Evolutionary conservation across 2,888 invertebrate species (phyloP), one percentile per base, ranked within the genome.

Genomic region (Eilema caniola): DNA sequence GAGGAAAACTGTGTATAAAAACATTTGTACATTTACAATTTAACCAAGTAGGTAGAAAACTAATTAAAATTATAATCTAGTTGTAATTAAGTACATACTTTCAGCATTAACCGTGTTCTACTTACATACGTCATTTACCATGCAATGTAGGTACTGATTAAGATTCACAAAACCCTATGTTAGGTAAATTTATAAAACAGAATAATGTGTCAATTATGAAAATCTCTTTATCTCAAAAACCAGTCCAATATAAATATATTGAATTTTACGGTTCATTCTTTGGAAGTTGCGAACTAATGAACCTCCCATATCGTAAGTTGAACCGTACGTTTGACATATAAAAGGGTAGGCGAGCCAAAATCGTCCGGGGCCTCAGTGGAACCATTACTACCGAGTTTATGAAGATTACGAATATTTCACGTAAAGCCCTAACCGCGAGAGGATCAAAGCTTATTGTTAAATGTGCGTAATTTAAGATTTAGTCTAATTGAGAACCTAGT

Each of bases 381-480:
- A 41, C 78, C 72, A 79, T 82, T 79, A 76, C 74, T 56, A 33
- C 74, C 73, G 31, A 72, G 62, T 82, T 82, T 82, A 82, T 83
- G 82, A 81, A 83, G 82, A 82, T 83, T 82, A 81, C 78, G 74
- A 74, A 81, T 81, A 81, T 81, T 76, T 76, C 72, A 74, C 79
- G 79, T 83, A 79, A 83, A 74, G 77, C 67, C 74, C 28, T 70
- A 74, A 74, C 79, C 76, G 73, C 77, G 66, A 62, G 53, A 61
- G 73, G 77, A 81, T 79, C 76, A 74, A 77, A 81, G 72, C 72
- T 70, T 77, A 80, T 83, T 82, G 75, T 80, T 65, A 47, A 53
- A 23, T 24, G 62, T 60, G 70, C 53, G 37, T 67, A 16, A 16
- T 41, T 41, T 41, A 41, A 41, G 41, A 16, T 41, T 41, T 14